These are phyloP conservation scores for Etheostoma nigrum DNA, from an alignment of 2,797 vertebrate species.

Conservation along the genomic window DNA sequence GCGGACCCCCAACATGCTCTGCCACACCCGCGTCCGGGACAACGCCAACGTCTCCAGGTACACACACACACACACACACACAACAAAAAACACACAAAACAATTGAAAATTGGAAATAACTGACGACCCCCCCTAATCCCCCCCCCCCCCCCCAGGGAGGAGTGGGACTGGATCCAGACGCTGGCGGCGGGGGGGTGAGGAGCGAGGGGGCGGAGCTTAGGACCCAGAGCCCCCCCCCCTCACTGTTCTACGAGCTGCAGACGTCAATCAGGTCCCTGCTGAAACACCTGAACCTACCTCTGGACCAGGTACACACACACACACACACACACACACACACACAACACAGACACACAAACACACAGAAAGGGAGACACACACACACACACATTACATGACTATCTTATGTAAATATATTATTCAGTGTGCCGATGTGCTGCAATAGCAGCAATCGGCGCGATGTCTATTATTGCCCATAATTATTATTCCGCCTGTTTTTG, in stretches of 20 bases:
- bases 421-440: no score
- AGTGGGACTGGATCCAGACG: conserved; percentile 97
- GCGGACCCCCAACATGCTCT: conserved; percentile 93
- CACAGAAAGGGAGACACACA: no score
- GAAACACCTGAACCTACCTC: conserved; percentile 94
- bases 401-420: no score
- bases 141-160: conserved; percentile 85
- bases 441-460: no score
- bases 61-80: neutral
- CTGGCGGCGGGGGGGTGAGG: conserved; percentile 83
- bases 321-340: neutral
- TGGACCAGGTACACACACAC: conserved; percentile 88
- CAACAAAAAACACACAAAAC: no score
- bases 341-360: no score
- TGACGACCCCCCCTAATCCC: no score
- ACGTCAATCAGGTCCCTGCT: conserved; percentile 92
- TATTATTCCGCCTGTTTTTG: no score
- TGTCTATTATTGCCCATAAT: no score
- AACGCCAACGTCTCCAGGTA: conserved; percentile 84
- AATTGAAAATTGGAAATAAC: no score
- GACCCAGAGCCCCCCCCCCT: conserved; percentile 88
- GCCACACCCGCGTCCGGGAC: conserved; percentile 92
- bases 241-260: conserved; percentile 94
- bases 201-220: conserved; percentile 79
- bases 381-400: no score